Evolutionary conservation across 2,113 vertebrate genomes (phyloP).

Genomic region (Oreochromis tanganicae): DNA sequence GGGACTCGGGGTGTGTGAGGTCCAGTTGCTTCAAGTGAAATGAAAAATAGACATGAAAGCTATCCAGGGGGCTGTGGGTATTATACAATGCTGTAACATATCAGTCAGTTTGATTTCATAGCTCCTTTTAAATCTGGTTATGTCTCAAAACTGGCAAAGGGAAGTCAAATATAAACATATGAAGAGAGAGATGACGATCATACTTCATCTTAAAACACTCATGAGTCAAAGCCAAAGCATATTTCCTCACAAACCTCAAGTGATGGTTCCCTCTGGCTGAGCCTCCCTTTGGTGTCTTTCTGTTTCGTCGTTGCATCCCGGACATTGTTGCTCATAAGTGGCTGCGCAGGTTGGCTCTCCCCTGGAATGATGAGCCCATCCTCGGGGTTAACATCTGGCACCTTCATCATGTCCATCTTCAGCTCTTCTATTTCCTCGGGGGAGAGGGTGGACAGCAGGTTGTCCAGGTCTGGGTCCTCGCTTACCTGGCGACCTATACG

Average conservation of each 20-base stretch:
- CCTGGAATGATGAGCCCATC: constrained; percentile 66
- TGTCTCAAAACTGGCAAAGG: background rate
- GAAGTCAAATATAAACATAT: background rate
- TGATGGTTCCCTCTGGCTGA: constrained; percentile 75
- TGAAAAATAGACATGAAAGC: constrained; percentile 18
- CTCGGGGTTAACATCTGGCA: constrained; percentile 78
- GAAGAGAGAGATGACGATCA: background rate
- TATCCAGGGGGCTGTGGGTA: background rate
- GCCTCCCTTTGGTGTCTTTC: constrained; percentile 69
- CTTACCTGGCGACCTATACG: constrained; percentile 75
- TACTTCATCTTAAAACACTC: background rate
- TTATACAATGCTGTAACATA: background rate
- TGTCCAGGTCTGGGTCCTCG: constrained; percentile 79
- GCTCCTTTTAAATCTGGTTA: background rate
- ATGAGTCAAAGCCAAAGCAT: background rate
- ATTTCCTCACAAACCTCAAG: constrained; percentile 74
- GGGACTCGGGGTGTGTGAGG: constrained; percentile 1
- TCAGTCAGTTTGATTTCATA: background rate
- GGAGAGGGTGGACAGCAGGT: constrained; percentile 75
- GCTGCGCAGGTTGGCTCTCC: constrained; percentile 46
- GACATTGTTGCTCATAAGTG: constrained; percentile 26
- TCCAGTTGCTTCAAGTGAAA: constrained; percentile 25
- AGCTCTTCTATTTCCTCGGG: constrained; percentile 76
- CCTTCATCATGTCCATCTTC: constrained; percentile 77
- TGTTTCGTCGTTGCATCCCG: constrained; percentile 47